Percentiles rank a stretch among this genome's conserved stretches.
Conservation (phyloP, 2,113 vertebrate genomes). For the Barbus barbus region DNA sequence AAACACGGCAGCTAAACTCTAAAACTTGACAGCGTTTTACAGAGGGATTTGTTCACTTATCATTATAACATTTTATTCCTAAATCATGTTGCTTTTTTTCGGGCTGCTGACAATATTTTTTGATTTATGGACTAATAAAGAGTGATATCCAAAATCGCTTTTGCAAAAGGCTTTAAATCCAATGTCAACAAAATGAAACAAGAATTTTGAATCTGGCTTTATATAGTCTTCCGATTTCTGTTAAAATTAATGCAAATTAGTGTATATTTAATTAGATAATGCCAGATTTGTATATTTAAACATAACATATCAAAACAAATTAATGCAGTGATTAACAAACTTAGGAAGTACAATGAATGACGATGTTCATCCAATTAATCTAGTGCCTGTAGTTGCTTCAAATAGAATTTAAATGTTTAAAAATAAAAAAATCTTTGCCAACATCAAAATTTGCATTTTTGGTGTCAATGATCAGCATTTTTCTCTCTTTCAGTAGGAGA, state of each 20-base stretch:
- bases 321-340: neutral
- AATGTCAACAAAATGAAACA: neutral
- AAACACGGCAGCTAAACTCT: no score
- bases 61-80: no score
- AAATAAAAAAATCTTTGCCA: neutral
- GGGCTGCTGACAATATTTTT: neutral
- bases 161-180: neutral
- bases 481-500: conserved; percentile 3
- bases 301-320: neutral
- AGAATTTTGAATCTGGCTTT: neutral
- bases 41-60: no score
- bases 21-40: no score
- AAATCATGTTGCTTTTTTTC: no score
- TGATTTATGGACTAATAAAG: neutral
- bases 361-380: neutral
- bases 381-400: neutral
- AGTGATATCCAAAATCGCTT: neutral
- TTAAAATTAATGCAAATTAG: neutral
- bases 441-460: neutral
- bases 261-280: neutral
- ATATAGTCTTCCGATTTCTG: neutral
- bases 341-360: neutral
- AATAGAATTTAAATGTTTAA: neutral
- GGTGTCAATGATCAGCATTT: neutral
- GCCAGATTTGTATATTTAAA: neutral